phyloP scores from a whole-genome alignment of 2,888 invertebrate species.

The Caenorhabditis macrosperma region DNA sequence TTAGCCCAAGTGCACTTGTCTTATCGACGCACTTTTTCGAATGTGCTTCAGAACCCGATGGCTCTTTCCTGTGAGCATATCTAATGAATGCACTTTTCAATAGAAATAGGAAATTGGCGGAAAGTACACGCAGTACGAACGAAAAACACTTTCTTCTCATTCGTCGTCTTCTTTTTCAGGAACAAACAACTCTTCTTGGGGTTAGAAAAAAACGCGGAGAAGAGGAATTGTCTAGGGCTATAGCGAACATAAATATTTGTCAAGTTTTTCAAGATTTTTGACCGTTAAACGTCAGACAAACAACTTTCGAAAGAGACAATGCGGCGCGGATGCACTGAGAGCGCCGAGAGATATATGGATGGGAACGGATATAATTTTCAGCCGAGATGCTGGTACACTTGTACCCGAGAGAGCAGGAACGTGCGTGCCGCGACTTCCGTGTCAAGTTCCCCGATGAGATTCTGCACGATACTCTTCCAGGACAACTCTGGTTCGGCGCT shows the following conservation, averaged over 20 bases:
- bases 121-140: background rate
- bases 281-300: conserved; percentile 42
- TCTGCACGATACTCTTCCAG: conserved; percentile 96
- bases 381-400: conserved; percentile 79
- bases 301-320: conserved; percentile 21
- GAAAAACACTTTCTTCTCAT: conserved; percentile 1
- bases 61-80: conserved; percentile 15
- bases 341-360: background rate
- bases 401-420: conserved; percentile 78
- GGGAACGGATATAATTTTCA: conserved; percentile 61
- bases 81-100: conserved; percentile 33
- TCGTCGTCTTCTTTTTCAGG: background rate
- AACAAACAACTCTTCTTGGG: conserved; percentile 5
- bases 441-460: conserved; percentile 99
- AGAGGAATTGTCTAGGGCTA: conserved; percentile 8
- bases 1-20: conserved; percentile 8
- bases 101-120: background rate
- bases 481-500: conserved; percentile 99
- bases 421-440: conserved; percentile 88
- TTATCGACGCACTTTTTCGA: conserved; percentile 5
- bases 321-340: conserved; percentile 3
- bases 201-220: background rate
- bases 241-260: conserved; percentile 52
- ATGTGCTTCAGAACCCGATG: conserved; percentile 3
- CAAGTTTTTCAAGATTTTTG: conserved; percentile 49